These are phyloP conservation scores for Neopipo cinnamomea DNA, from an alignment of 2,113 vertebrate species.

Conservation along the genomic window DNA sequence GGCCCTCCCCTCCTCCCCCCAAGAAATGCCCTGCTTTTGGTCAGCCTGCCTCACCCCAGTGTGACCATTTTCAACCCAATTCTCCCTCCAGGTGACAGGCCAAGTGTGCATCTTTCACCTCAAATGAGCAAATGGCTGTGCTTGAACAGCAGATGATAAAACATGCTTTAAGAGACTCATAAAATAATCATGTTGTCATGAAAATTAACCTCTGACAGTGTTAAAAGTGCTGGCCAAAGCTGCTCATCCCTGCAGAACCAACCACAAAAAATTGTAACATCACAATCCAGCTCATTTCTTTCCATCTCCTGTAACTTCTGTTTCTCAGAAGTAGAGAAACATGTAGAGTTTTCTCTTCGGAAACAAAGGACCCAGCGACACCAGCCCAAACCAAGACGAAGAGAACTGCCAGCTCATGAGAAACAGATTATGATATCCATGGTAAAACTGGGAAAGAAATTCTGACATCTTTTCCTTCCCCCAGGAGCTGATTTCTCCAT, in stretches of 20 bases:
- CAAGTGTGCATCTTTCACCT: background rate
- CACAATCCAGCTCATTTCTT: background rate
- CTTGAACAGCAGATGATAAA: background rate
- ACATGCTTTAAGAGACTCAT: background rate
- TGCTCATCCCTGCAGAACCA: background rate
- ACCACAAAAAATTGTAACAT: background rate
- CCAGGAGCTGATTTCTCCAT: background rate
- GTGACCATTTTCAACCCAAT: background rate
- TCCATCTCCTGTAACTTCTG: background rate
- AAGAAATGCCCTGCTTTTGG: background rate
- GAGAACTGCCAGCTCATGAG: accelerated
- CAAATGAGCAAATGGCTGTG: accelerated
- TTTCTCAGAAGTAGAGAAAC: background rate
- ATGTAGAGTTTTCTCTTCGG: background rate
- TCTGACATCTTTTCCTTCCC: background rate
- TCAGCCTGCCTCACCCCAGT: background rate
- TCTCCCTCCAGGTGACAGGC: background rate
- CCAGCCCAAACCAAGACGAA: background rate
- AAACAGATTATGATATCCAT: background rate
- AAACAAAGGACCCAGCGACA: background rate
- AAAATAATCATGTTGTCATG: accelerated
- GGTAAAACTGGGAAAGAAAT: background rate
- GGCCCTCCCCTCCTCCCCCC: background rate
- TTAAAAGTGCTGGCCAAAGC: background rate
- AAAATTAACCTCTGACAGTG: background rate